Evolutionary conservation across 2,113 vertebrate genomes (phyloP), one percentile per base, ranked within the genome.

Genomic region (Chiloscyllium plagiosum): DNA sequence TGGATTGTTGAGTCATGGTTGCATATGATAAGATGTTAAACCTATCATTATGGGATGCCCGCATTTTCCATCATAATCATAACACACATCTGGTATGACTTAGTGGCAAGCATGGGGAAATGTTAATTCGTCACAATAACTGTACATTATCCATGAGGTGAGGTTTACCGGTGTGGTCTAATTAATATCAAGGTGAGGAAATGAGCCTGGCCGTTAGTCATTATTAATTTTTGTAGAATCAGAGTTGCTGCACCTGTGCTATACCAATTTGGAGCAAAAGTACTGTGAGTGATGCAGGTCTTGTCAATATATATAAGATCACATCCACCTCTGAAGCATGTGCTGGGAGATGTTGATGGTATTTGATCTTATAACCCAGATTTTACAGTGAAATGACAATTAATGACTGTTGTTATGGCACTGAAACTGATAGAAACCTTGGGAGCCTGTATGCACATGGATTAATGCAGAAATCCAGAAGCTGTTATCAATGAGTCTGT

Each of bases 31-130:
- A 69, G 94, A 95, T 72, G 42, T 47, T 52, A 47, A 95, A 29
- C 94, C 94, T 95, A 52, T 95, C 94, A 95, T 95, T 94, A 76
- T 20, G 42, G 69, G 29, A 22, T 61, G 42, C 37, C 94, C 69
- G 15, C 68, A 95, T 95, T 95, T 95, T 76, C 94, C 94, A 72
- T 95, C 24, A 2, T 72, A 52, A 72, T 95, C 94, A 95, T 33
- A 52, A 50, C 42, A 26, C 37, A 94, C 94, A 95, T 95, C 94
- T 95, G 94, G 94, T 19, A 52, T 12, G 69, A 17, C 24, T 95
- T 95, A 95, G 94, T 52, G 47, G 47, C 69, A 47, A 76, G 15
- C 68, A 76, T 37, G 61, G 89, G 61, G n/a, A 93, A 37, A 37
- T n/a, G 61, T 93, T 93, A 37, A 6, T 93, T 26, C 94, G 68